Conservation (phyloP, 2,797 vertebrate genomes). For the Coregonus suidteri region DNA sequence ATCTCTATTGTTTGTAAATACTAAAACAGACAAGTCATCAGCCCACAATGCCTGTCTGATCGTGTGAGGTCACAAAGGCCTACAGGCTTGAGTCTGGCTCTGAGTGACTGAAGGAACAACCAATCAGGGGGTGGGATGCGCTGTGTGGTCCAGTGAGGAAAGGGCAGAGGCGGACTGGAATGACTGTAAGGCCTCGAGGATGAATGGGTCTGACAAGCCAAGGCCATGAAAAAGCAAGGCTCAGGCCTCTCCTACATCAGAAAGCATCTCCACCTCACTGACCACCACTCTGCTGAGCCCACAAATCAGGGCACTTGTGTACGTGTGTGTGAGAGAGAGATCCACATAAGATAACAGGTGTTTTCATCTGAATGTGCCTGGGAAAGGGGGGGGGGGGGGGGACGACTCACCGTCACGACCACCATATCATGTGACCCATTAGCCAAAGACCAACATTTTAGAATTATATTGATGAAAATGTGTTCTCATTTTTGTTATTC, state of each 20-base stretch:
- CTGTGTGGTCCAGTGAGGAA: conserved; percentile 6
- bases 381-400: background rate
- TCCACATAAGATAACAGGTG: conserved; percentile 47
- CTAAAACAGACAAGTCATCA: conserved; percentile 11
- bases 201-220: conserved; percentile 51
- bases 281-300: conserved; percentile 68
- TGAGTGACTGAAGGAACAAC: conserved; percentile 7
- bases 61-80: conserved; percentile 24
- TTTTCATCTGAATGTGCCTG: conserved; percentile 36
- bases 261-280: conserved; percentile 8
- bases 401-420: background rate
- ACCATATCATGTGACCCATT: background rate
- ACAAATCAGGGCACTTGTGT: conserved; percentile 69
- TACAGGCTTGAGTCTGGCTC: background rate
- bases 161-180: background rate
- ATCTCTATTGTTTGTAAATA: background rate
- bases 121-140: conserved; percentile 16
- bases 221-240: background rate
- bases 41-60: conserved; percentile 21
- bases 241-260: conserved; percentile 4
- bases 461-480: no score
- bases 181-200: conserved; percentile 37
- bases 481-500: background rate
- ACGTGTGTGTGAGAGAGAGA: conserved; percentile 26
- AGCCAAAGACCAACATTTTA: background rate